phyloP scores from a whole-genome alignment of 2,113 vertebrate genomes.

The Noctilio leporinus region DNA sequence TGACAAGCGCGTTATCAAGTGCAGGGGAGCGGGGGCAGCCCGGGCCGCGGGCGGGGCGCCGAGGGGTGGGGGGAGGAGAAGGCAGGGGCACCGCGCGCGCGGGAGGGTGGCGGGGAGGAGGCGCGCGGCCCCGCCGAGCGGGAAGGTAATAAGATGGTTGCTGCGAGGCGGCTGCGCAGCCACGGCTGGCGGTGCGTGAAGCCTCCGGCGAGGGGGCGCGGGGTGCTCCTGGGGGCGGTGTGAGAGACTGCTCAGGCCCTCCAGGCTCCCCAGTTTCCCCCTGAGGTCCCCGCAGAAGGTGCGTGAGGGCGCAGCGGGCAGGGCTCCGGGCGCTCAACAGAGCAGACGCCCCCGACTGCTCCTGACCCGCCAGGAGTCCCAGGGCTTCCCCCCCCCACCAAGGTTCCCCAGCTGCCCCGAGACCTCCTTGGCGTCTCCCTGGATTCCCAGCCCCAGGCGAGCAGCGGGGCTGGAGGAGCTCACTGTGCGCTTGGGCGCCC shows the following conservation, averaged over 20 bases:
- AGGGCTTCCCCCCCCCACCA: background rate
- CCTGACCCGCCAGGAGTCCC: background rate
- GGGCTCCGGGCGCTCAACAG: background rate
- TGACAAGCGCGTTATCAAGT: conserved; percentile 87
- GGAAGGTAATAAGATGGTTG: conserved; percentile 68
- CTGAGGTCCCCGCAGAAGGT: background rate
- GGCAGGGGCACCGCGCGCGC: conserved; percentile 50
- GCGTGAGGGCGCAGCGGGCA: background rate
- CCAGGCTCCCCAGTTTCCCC: background rate
- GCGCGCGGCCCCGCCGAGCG: conserved; percentile 53
- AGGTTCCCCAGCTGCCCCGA: background rate
- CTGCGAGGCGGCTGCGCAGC: background rate
- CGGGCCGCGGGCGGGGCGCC: conserved; percentile 46
- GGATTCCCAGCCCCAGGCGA: background rate
- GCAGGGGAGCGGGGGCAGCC: conserved; percentile 60
- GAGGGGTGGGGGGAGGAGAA: background rate
- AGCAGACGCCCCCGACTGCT: background rate
- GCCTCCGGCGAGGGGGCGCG: background rate
- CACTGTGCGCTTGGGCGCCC: background rate
- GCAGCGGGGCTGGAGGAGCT: background rate
- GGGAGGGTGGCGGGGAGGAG: conserved; percentile 20
- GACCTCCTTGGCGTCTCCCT: background rate
- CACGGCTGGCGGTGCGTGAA: background rate
- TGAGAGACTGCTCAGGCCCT: background rate
- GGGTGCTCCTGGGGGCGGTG: background rate